Percentiles rank a stretch among this genome's conserved stretches.
Evolutionary conservation across 2,888 invertebrate genomes (phyloP).

Genomic region (Limnephilus rhombicus): DNA sequence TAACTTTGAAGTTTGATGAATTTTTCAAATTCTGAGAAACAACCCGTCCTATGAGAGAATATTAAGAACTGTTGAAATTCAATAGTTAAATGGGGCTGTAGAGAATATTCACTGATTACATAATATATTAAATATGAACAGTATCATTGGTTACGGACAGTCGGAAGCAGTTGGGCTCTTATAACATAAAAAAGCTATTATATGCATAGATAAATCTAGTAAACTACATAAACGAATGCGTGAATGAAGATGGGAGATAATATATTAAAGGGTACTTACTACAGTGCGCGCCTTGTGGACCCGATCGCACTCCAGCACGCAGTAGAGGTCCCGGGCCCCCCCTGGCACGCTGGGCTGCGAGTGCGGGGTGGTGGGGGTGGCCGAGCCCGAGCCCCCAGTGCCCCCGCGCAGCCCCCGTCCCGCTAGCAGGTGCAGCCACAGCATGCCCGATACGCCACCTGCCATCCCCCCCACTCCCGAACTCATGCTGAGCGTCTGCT

Average conservation of each 20-base stretch:
- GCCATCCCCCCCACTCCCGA: slow-evolving; percentile 77
- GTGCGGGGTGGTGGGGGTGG: slow-evolving; percentile 81
- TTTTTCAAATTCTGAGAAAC: no score
- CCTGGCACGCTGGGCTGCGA: slow-evolving; percentile 71
- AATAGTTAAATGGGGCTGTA: no score
- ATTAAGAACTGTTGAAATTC: no score
- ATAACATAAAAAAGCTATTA: no score
- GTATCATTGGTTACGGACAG: no score
- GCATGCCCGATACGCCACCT: slow-evolving; percentile 86
- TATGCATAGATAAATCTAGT: no score
- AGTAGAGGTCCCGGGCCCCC: slow-evolving; percentile 91
- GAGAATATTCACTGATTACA: no score
- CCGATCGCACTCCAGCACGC: slow-evolving; percentile 97
- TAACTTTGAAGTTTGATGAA: no score
- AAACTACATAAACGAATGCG: not conserved
- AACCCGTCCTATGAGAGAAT: no score
- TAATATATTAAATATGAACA: no score
- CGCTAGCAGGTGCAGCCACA: slow-evolving; percentile 93
- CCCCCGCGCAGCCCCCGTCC: slow-evolving; percentile 91
- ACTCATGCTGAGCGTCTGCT: slow-evolving; percentile 79
- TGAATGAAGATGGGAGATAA: not conserved
- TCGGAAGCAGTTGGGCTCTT: no score
- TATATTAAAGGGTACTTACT: slow-evolving; percentile 73
- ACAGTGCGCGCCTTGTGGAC: slow-evolving; percentile 98
- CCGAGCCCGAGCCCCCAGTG: slow-evolving; percentile 83